Base-by-base conservation (phyloP, 1,140 invertebrate species). In the Artemia franciscana region DNA sequence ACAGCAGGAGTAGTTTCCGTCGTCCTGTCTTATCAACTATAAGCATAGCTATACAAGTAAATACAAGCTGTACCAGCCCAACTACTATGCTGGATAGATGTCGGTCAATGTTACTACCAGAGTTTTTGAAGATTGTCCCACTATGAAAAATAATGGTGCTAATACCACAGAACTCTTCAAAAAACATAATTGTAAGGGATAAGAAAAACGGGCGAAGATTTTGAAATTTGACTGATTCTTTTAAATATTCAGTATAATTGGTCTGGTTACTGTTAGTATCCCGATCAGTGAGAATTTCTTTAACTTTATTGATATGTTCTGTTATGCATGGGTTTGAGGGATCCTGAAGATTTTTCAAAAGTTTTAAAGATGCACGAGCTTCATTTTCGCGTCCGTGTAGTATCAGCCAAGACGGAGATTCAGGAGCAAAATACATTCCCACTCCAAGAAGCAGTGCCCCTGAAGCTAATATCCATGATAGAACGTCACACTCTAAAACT, bases 131-230 rank as follows among this genome's bases (percentile, higher is more conserved):
- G 24, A 64, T 64, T 23, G 24, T 61, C 25, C 81, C 80, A 0
- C 83, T 78, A 67, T 85, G 84, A 68, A 84, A 84, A 5, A 83
- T 73, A 0, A 85, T 75, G 1, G 80, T 82, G 67, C 84, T 83
- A 60, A 81, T 82, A 0, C 84, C 84, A 27, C 76, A 78, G 24
- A 82, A 69, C 67, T 86, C 83, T 62, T 80, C 77, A 62, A 82
- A 78, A 65, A 76, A 71, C 70, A 80, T 77, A 1, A 84, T 67
- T 71, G 72, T 25, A 74, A 68, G 30, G 72, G 75, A 12, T 75
- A 79, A 68, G 7, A 67, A 57, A 3, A 73, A 62, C 12, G 74
- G 74, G 62, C 71, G 73, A 4, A 69, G 60, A 51, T 69, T 66
- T 21, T 74, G 26, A 5, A 24, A 21, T 57, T 28, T 27, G 5